Evolutionary conservation across 2,888 invertebrate genomes (phyloP), one percentile per base, ranked within the genome.

Genomic region (Silvanus unidentatus): DNA sequence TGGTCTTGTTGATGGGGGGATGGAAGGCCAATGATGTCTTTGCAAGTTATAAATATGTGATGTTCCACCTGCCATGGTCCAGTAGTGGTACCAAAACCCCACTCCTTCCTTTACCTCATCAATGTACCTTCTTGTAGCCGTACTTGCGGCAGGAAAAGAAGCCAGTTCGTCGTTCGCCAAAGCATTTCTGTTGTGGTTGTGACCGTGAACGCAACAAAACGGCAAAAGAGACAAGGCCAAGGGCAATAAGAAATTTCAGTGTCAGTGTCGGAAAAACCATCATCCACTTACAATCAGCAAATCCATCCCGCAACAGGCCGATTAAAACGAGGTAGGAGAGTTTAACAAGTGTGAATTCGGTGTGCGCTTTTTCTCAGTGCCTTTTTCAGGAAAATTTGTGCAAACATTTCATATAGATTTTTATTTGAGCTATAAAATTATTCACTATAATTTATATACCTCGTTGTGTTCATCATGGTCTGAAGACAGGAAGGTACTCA

Each of bases 121-220:
- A 51, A 58, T 22, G 22, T 22, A 22, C 22, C 59, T 58, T 60
- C 60, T 57, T 59, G 58, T 56, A 58, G 59, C 56, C 50, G 58
- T 49, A 41, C 54, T 55, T 57, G 62, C 63, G 62, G 63, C 65
- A 70, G 68, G 70, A 70, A 70, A 70, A 70, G 70, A 68, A 66
- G 69, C 65, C 67, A 66, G 69, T 68, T 66, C 69, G 65, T 65
- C 65, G 69, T 56, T 68, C 66, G 67, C 60, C 65, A 64, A 68
- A 67, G 69, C 70, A 70, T 69, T 70, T 69, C 69, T 68, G 68
- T 70, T 64, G 69, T 68, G 67, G 64, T 68, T 63, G 69, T 69
- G 69, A 68, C 69, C 69, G 70, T 65, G 70, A 69, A 70, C 64
- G 66, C 66, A 64, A 32, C 32, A 12, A 5, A 37, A 37, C 14